Evolutionary conservation across 2,113 vertebrate genomes (phyloP).

Genomic region (Cyrtonyx montezumae): DNA sequence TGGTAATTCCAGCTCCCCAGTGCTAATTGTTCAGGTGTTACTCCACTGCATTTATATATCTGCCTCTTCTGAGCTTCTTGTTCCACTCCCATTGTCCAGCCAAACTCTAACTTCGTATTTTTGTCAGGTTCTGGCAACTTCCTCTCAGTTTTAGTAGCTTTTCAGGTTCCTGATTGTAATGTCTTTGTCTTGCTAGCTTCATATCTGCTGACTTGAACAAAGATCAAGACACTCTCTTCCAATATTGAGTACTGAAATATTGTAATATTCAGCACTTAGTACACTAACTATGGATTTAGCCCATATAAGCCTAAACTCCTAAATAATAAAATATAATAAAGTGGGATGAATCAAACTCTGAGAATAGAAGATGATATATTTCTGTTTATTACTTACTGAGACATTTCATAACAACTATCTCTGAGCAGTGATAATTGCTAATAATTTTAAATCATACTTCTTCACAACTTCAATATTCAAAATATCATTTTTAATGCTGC

Average conservation of each 20-base stretch:
- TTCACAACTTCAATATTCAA: constrained; percentile 11
- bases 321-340: constrained; percentile 6
- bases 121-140: background rate
- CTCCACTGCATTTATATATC: background rate
- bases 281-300: background rate
- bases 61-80: background rate
- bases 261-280: background rate
- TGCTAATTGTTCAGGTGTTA: background rate
- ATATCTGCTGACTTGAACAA: background rate
- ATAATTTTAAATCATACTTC: constrained; percentile 22
- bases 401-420: background rate
- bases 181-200: background rate
- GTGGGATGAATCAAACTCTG: constrained; percentile 4
- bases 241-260: background rate
- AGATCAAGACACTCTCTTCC: constrained; percentile 20
- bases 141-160: background rate
- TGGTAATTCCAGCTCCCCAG: constrained; percentile 11
- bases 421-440: background rate
- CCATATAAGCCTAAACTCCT: constrained; percentile 1
- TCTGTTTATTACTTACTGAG: constrained; percentile 34
- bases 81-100: background rate
- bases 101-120: background rate
- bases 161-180: background rate
- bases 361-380: constrained; percentile 29
- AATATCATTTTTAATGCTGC: background rate